These are phyloP conservation scores for Globodera ellingtonae DNA, from an alignment of 1,140 invertebrate genomes.

Conservation along the genomic window DNA sequence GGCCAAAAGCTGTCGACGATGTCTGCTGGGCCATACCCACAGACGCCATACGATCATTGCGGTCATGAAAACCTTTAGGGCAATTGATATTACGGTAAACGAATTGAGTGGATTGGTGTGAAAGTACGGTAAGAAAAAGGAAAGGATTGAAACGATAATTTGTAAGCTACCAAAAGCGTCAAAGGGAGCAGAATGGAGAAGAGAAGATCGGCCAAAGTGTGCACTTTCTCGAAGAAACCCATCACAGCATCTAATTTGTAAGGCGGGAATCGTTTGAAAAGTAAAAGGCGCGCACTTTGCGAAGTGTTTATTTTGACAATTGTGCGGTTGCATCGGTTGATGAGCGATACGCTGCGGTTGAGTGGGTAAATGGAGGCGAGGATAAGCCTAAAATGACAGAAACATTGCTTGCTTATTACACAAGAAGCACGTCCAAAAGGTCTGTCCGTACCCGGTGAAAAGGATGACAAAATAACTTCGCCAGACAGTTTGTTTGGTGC, in stretches of 20 bases:
- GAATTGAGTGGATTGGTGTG: background rate
- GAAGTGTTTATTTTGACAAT: slow-evolving; percentile 44
- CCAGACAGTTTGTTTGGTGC: slow-evolving; percentile 56
- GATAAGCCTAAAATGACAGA: slow-evolving; percentile 26
- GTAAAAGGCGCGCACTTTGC: slow-evolving; percentile 39
- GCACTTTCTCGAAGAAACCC: slow-evolving; percentile 47
- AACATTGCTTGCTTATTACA: no score
- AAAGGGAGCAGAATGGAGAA: slow-evolving; percentile 57
- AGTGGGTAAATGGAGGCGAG: slow-evolving; percentile 58
- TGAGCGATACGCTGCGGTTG: slow-evolving; percentile 45
- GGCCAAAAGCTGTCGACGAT: slow-evolving; percentile 21
- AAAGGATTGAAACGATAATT: background rate
- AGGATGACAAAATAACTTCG: slow-evolving; percentile 51
- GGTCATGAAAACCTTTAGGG: slow-evolving; percentile 51
- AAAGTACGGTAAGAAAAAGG: background rate
- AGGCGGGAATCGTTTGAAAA: background rate
- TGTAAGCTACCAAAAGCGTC: slow-evolving; percentile 36
- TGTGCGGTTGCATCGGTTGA: slow-evolving; percentile 37
- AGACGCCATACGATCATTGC: slow-evolving; percentile 53
- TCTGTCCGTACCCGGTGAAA: slow-evolving; percentile 24
- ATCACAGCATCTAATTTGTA: slow-evolving; percentile 35
- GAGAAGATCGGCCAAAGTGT: slow-evolving; percentile 55
- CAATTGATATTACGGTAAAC: background rate
- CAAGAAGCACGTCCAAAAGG: no score
- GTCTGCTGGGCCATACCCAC: slow-evolving; percentile 30